A percentile compares a stretch with the other conserved stretches of the same genome.
phyloP scores from a whole-genome alignment of 2,888 invertebrate genomes.

The Philonicus albiceps region DNA sequence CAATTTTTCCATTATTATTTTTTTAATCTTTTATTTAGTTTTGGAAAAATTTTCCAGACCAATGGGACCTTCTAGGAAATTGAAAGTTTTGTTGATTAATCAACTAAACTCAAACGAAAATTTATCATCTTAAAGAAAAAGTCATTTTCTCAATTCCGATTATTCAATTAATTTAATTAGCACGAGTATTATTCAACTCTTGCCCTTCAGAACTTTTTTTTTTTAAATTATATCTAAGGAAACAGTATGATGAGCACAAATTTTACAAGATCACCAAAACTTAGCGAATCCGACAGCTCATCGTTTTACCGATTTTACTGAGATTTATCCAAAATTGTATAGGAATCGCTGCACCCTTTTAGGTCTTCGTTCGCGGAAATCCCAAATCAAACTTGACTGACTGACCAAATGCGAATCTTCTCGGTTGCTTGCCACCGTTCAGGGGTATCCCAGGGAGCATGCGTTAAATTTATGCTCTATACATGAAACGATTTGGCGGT shows the following conservation, averaged over 20 bases:
- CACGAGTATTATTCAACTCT: conserved; percentile 27
- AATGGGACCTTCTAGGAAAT: not conserved
- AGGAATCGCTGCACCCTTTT: not conserved
- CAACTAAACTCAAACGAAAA: not conserved
- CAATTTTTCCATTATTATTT: conserved; percentile 71
- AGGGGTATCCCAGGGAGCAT: conserved; percentile 18
- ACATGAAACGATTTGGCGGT: not conserved
- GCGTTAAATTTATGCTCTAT: conserved; percentile 15
- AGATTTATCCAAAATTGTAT: conserved; percentile 1
- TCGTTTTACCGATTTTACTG: not conserved
- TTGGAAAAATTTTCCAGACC: not conserved
- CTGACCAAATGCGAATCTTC: conserved; percentile 30
- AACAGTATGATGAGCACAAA: not conserved
- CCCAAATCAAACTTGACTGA: conserved; percentile 32
- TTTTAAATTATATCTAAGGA: not conserved
- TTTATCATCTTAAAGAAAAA: not conserved
- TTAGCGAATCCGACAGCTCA: not conserved
- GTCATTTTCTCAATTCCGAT: conserved; percentile 7
- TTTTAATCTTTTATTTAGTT: not conserved
- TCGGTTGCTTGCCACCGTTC: conserved; percentile 21
- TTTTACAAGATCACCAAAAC: not conserved
- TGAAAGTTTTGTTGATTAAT: not conserved
- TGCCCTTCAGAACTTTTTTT: conserved; percentile 8
- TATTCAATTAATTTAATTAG: conserved; percentile 32
- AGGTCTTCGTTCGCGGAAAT: conserved; percentile 36